Evolutionary conservation across 2,797 vertebrate genomes (phyloP), one percentile per base, ranked within the genome.

Genomic region (Eurystomus glaucurus): DNA sequence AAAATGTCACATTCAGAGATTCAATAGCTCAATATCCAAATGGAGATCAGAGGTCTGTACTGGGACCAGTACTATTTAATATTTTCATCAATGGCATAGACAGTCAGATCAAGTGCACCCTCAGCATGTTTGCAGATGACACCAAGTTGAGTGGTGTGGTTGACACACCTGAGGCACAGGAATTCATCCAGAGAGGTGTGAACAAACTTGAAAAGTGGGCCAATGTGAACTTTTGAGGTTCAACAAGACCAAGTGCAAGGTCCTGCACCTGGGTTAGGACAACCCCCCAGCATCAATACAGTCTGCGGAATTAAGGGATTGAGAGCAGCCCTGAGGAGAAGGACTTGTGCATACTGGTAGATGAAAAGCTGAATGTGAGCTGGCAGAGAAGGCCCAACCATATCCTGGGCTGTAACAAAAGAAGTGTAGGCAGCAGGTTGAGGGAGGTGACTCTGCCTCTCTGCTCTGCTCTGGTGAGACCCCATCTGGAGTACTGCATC

Each of bases 401-500:
- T 10, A 11, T 25, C 22, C 41, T n/a, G 26, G 23, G 14, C 28
- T 78, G 48, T n/a, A 55, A 46, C 48, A 78, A 61, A 71, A 82
- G 22, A 7, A 70, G 22, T 0, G 0, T 3, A 16, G 22, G 6
- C 22, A 41, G 15, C 41, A 77, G 11, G 51, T 6, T 1, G 0
- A 41, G 5, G 17, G n/a, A 62, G 9, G 18, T 14, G 23, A 72
- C 46, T 65, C 50, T 29, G 11, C 11, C 31, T 15, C 25, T 62
- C 57, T 54, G 2, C 37, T 45, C 46, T 0, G 2, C 31, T 23
- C 55, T 61, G 1, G 4, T 35, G 25, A 71, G 12, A 83, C 52
- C 16, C 10, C n/a, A 52, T 37, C 20, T 35, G 37, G 4, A 60
- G 19, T 12, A 3, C 54, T 70, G 35, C 2, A 0, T 33, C 18